A percentile compares a stretch with the other conserved stretches of the same genome.
Evolutionary conservation across 2,113 vertebrate species (phyloP).

Genomic region (Dasyprocta punctata): DNA sequence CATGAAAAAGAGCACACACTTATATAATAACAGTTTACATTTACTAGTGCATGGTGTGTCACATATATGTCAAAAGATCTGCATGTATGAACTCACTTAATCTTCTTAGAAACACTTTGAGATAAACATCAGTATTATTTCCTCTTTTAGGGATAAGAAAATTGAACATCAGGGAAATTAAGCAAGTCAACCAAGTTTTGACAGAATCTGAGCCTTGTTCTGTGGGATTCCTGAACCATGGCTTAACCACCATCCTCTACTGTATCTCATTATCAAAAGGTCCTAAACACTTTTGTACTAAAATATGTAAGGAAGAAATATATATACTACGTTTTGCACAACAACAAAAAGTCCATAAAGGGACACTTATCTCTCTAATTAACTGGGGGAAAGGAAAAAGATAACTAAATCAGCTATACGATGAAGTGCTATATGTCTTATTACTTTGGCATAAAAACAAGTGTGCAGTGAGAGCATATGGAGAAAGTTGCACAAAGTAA

Average conservation of each 20-base stretch:
- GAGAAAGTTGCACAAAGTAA: background rate
- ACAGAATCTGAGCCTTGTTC: slow-evolving; percentile 31
- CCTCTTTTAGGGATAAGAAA: background rate
- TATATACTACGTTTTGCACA: background rate
- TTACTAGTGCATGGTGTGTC: background rate
- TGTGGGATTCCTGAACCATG: background rate
- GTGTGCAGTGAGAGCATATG: background rate
- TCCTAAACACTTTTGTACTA: background rate
- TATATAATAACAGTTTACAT: background rate
- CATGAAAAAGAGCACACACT: background rate
- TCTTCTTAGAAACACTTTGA: background rate
- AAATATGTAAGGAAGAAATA: slow-evolving; percentile 14
- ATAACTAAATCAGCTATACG: background rate
- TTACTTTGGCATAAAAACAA: background rate
- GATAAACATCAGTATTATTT: background rate
- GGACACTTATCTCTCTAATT: background rate
- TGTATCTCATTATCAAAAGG: background rate
- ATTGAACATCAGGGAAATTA: background rate
- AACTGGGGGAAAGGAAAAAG: background rate
- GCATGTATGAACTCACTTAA: background rate
- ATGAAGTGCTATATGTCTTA: background rate
- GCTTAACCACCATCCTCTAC: background rate
- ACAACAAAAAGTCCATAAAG: background rate
- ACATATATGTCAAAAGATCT: background rate
- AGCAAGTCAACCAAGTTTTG: background rate